Conservation (phyloP, 2,113 vertebrate genomes). For the Dromas ardeola region DNA sequence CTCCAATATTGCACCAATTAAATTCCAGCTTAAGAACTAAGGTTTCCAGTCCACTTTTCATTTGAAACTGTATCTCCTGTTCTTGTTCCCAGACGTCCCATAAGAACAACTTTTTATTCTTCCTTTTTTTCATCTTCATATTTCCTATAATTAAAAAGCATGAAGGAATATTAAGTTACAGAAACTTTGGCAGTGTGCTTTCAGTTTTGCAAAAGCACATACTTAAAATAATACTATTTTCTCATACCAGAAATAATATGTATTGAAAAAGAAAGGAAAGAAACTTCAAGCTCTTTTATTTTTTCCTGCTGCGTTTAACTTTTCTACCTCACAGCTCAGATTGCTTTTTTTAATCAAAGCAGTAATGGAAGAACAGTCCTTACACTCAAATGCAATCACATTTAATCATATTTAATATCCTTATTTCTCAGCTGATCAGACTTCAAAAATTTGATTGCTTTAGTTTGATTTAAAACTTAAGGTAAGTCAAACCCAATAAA, state of each 20-base stretch:
- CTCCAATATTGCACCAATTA: constrained; percentile 62
- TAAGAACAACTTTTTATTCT: constrained; percentile 47
- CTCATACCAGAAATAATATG: constrained; percentile 22
- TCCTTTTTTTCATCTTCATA: constrained; percentile 4
- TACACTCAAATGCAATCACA: constrained; percentile 80
- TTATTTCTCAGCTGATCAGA: constrained; percentile 86
- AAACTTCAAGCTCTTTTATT: constrained; percentile 49
- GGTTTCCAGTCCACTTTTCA: constrained; percentile 55
- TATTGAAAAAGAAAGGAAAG: constrained; percentile 20
- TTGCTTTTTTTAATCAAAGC: constrained; percentile 84
- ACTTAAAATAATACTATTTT: constrained; percentile 43
- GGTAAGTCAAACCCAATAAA: constrained; percentile 62
- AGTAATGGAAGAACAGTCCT: constrained; percentile 82
- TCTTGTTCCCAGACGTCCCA: constrained; percentile 26
- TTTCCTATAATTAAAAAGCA: constrained; percentile 59
- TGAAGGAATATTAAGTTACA: constrained; percentile 24
- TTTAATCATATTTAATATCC: constrained; percentile 86
- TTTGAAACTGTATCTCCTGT: constrained; percentile 46
- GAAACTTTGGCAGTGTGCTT: constrained; percentile 35
- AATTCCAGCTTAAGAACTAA: constrained; percentile 53
- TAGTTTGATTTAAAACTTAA: constrained; percentile 76
- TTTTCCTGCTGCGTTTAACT: constrained; percentile 73
- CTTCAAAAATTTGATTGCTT: constrained; percentile 76
- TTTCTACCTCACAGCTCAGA: constrained; percentile 80
- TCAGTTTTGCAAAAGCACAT: neutral